phyloP scores from a whole-genome alignment of 1,140 invertebrate genomes.

The Drosophila funebris region DNA sequence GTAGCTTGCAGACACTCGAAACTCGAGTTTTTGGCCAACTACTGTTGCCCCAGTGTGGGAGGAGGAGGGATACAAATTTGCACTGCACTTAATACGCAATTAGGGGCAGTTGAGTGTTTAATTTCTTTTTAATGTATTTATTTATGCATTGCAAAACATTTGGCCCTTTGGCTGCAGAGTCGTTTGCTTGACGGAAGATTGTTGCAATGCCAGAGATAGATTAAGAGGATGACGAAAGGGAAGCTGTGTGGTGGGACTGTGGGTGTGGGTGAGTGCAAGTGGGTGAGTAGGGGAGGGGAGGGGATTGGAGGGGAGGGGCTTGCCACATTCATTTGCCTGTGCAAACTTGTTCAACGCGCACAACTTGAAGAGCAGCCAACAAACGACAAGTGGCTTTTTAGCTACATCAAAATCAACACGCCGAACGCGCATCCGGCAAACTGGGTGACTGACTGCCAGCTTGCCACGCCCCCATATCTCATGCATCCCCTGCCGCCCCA shows the following conservation, averaged over 20 bases:
- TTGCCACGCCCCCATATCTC: neutral
- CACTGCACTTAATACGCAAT: constrained; percentile 62
- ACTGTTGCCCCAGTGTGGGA: neutral
- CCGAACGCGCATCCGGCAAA: constrained; percentile 13
- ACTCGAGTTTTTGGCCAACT: neutral
- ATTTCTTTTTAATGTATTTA: constrained; percentile 79
- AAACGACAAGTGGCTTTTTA: constrained; percentile 75
- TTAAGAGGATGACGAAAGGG: neutral
- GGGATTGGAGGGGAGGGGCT: neutral
- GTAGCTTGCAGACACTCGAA: neutral
- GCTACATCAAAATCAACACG: constrained; percentile 79
- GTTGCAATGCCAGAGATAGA: neutral
- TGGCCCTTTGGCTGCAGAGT: constrained; percentile 35
- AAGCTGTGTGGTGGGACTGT: neutral
- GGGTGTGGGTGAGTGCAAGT: too few relatives aligned
- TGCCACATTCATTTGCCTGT: constrained; percentile 70
- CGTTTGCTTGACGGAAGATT: neutral
- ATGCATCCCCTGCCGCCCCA: neutral
- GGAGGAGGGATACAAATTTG: constrained; percentile 10
- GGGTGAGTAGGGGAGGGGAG: neutral
- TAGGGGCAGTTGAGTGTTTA: constrained; percentile 67
- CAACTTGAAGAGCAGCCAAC: constrained; percentile 56
- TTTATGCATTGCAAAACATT: constrained; percentile 76
- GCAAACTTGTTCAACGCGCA: constrained; percentile 79
- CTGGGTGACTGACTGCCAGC: neutral